Evolutionary conservation across 2,888 invertebrate genomes (phyloP), one percentile per base, ranked within the genome.

Genomic region (Ophonus ardosiacus): DNA sequence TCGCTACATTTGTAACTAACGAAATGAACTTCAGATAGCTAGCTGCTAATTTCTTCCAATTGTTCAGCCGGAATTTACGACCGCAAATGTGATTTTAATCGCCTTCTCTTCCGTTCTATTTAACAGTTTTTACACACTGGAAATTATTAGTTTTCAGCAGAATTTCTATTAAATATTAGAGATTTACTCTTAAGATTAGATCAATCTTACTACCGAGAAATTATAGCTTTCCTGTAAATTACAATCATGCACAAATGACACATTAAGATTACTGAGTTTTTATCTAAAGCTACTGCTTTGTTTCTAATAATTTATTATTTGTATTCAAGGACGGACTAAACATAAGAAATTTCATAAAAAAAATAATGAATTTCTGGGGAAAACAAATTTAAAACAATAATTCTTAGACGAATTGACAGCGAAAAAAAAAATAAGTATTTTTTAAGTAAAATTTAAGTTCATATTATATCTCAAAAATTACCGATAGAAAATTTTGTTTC

Each of bases 21-120:
- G 24, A 24, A 24, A 24, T 3, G 24, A 31, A 31, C 31, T 31
- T 31, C 31, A 51, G 43, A 7, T 13, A 51, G 10, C 68, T 17
- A 71, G 71, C 71, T 18, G 71, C 56, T 78, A 24, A 78, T 78
- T 74, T 57, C 78, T 78, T 78, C 78, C 57, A 78, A 78, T 78
- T 78, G 78, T 78, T 57, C 78, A 57, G 24, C 78, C 71, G 71
- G 71, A 74, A 74, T 74, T 74, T 74, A 78, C 15, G 78, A 78
- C 78, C 57, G 78, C 71, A 78, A 78, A 78, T 78, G 78, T 56
- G 78, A 78, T 78, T 78, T 78, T 78, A 78, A 78, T 78, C 78
- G 31, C 57, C 21, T 3, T 57, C 15, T 56, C 78, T 78, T 78
- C 78, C 78, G 78, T 78, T 78, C 78, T 31, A 78, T 57, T 78